Percentiles rank a stretch among this genome's conserved stretches.
These are phyloP conservation scores for Ophioderma brevispina DNA, from an alignment of 35 echinoderm and acorn worm genomes.

Conservation along the genomic window DNA sequence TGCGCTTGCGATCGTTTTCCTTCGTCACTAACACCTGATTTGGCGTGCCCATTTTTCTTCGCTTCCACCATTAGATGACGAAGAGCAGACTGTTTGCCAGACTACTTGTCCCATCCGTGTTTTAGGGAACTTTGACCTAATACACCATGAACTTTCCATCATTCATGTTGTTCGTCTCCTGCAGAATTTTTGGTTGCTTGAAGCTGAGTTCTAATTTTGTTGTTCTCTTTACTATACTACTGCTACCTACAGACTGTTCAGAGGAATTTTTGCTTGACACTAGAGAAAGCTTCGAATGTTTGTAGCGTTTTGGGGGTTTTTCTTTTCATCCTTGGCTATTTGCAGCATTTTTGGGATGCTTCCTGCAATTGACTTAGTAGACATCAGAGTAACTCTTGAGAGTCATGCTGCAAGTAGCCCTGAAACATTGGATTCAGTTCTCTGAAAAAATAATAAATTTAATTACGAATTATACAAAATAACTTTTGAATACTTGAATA, in stretches of 20 bases:
- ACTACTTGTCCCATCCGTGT: too few species aligned
- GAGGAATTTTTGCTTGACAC: neutral
- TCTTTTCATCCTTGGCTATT: neutral
- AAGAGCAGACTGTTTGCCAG: too few species aligned
- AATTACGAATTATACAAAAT: neutral
- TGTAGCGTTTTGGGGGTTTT: neutral
- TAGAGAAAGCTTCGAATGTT: neutral
- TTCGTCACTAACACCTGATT: slow-evolving; percentile 10
- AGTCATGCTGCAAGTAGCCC: slow-evolving; percentile 97
- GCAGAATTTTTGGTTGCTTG: too few species aligned
- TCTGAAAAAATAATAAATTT: slow-evolving; percentile 53
- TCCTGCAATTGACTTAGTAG: slow-evolving; percentile 84
- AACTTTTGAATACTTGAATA: too few species aligned
- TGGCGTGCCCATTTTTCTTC: neutral
- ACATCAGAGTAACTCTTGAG: slow-evolving; percentile 91
- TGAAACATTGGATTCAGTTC: slow-evolving; percentile 97
- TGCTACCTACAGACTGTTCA: neutral
- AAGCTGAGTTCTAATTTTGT: too few species aligned
- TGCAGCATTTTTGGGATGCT: slow-evolving; percentile 59
- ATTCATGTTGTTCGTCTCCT: too few species aligned
- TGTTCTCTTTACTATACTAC: too few species aligned
- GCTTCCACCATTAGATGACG: too few species aligned
- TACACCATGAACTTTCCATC: too few species aligned
- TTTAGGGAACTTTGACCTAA: too few species aligned
- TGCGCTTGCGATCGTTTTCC: neutral